Base-by-base conservation (phyloP, 30 jellyfish, hydroid and myxozoan species). In the Aurelia sp. region DNA sequence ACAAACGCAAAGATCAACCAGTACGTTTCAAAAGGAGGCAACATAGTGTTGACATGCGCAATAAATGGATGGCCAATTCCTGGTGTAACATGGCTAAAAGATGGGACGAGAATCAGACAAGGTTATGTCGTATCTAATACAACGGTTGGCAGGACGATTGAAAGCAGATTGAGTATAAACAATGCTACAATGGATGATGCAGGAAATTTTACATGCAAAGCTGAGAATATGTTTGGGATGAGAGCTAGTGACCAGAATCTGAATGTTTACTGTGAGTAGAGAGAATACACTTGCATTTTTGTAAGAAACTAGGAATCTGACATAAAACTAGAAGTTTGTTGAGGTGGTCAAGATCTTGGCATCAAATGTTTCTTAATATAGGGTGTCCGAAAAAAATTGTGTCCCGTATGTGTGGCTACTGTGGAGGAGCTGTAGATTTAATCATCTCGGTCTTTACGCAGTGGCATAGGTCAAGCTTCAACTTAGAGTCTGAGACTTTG, bases 221-320 rank as follows among this genome's bases (percentile, higher is more conserved):
- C 86, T 13, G 86, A 76, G 66, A 76, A 76, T 62, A 59, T 76
- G 86, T 76, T 76, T 35, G 86, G 76, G 23, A 76, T 62, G 50
- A 44, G 48, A 16, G 20, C 16, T 4, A n/a, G 18, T 33, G 22
- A 21, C 20, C 51, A 16, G 17, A 31, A 15, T 13, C 55, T 76
- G 40, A 37, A 59, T 57, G 65, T 76, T 5, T 22, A 57, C 27
- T 23, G 86, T 76, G 20, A 76, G 86, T 69, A 12, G 13, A 35
- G 16, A 64, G 21, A 37, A 5, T 13, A 16, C 40, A 64, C 33
- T 5, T 20, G 22, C 1, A 13, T 20, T 3, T 41, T 63, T 63
- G 11, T 13, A 11, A 20, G 16, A 63, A 20, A 17, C 30, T 17
- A 63, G 37, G 74, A 41, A 41, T 13, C 11, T 35, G 74, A 20